These are phyloP conservation scores for Falco novaeseelandiae DNA, from an alignment of 2,797 vertebrate species.

Conservation along the genomic window DNA sequence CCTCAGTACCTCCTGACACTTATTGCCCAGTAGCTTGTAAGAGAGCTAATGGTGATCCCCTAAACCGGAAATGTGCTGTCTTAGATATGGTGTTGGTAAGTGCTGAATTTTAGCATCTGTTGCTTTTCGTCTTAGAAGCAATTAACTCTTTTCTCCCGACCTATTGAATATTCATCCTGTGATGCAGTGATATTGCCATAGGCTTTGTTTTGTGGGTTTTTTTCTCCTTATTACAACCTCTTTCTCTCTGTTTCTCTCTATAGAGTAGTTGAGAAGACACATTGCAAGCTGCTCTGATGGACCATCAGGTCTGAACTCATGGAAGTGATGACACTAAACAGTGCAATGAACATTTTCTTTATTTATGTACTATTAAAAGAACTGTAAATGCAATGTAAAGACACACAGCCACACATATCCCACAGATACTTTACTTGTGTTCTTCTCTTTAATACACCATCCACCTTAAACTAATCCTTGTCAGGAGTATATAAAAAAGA, in stretches of 20 bases:
- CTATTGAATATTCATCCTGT: not conserved
- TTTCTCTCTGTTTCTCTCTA: slow-evolving; percentile 53
- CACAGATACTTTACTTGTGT: slow-evolving; percentile 88
- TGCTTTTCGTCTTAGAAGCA: not conserved
- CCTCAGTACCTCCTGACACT: not conserved
- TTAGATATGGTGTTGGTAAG: not conserved
- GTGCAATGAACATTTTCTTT: slow-evolving; percentile 89
- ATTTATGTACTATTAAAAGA: slow-evolving; percentile 89
- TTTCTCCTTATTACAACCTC: slow-evolving; percentile 5
- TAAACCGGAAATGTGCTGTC: not conserved
- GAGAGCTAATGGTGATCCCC: not conserved
- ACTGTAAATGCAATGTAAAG: slow-evolving; percentile 99
- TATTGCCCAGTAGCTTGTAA: not conserved
- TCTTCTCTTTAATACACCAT: slow-evolving; percentile 91
- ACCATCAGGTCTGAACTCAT: slow-evolving; percentile 82
- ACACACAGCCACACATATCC: slow-evolving; percentile 94
- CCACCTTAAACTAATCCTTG: slow-evolving; percentile 92
- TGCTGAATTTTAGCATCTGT: not conserved
- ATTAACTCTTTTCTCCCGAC: not conserved
- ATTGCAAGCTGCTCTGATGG: slow-evolving; percentile 81
- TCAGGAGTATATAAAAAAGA: slow-evolving; percentile 85
- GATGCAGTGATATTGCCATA: not conserved
- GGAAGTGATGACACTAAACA: slow-evolving; percentile 83
- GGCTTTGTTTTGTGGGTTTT: not conserved
- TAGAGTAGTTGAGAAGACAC: slow-evolving; percentile 89